Evolutionary conservation across 2,113 vertebrate species (phyloP), one percentile per base, ranked within the genome.

Genomic region (Albula glossodonta): DNA sequence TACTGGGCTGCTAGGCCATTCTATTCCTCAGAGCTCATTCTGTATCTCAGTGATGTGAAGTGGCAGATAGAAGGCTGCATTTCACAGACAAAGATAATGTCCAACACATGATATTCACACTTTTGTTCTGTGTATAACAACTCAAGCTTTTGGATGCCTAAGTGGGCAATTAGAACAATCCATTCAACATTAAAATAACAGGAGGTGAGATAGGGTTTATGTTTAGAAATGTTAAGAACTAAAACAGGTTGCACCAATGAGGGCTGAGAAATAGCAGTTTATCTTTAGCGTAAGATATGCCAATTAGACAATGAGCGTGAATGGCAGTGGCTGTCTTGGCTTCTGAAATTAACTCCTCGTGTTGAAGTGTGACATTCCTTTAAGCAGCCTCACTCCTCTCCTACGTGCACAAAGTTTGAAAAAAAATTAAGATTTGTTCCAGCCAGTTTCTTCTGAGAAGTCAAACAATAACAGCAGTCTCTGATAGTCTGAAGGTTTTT

Each of bases 321-420:
- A 51, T 49, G 66, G 22, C 78, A 53, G 63, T 48, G 86, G 9
- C 78, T 70, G 15, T 80, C 22, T 48, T 78, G 22, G 81, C 56
- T 25, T n/a, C 60, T 82, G 53, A 77, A 78, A 84, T 66, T 31
- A 84, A 13, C 78, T 78, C 63, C 80, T 50, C 4, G 31, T 49
- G 78, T 10, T 51, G 70, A 78, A 84, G 83, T 85, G 63, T 15
- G 5, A 70, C 86, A 81, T 77, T 84, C 78, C 86, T 79, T 49
- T 5, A 57, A 41, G 31, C 31, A 12, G 48, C 25, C 53, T 41
- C 82, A 48, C 52, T n/a, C 50, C 12, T 80, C 63, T 66, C 49
- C 19, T 22, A 7, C 3, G 48, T 31, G 15, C 52, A 31, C 12
- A 83, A 60, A 5, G 19, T 5, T 19, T 6, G 8, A 22, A 78